Evolutionary conservation across 2,113 vertebrate species (phyloP).

Genomic region (Vulpes vulpes): DNA sequence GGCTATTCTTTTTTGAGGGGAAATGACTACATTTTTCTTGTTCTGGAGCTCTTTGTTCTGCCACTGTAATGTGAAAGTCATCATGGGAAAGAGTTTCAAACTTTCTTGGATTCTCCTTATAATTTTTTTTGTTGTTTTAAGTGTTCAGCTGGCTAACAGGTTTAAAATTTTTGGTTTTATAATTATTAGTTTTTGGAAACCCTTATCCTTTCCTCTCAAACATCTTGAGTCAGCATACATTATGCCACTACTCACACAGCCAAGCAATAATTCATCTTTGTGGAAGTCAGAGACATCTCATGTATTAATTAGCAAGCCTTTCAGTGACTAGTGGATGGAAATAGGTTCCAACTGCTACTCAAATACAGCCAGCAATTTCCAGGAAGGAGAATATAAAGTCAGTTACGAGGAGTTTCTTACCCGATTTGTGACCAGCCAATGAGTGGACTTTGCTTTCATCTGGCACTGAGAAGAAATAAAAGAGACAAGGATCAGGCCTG

Average conservation of each 20-base stretch:
- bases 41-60: not conserved
- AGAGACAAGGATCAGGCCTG: conserved; percentile 82
- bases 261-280: conserved; percentile 79
- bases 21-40: not conserved
- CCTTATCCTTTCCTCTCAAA: conserved; percentile 76
- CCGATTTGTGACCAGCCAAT: conserved; percentile 86
- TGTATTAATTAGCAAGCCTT: conserved; percentile 84
- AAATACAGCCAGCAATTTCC: conserved; percentile 73
- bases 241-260: conserved; percentile 53
- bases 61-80: conserved; percentile 15
- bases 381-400: conserved; percentile 67
- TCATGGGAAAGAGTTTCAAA: not conserved
- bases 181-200: conserved; percentile 67
- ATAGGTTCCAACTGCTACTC: conserved; percentile 75
- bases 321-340: conserved; percentile 71
- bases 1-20: not conserved
- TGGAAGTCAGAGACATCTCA: conserved; percentile 77
- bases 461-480: conserved; percentile 89
- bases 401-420: conserved; percentile 87
- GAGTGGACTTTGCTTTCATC: conserved; percentile 94
- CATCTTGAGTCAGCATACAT: conserved; percentile 80
- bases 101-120: conserved; percentile 22
- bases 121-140: conserved; percentile 49
- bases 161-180: conserved; percentile 66
- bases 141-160: conserved; percentile 40